Evolutionary conservation across 2,113 vertebrate genomes (phyloP).

Genomic region (Campylorhamphus procurvoides): DNA sequence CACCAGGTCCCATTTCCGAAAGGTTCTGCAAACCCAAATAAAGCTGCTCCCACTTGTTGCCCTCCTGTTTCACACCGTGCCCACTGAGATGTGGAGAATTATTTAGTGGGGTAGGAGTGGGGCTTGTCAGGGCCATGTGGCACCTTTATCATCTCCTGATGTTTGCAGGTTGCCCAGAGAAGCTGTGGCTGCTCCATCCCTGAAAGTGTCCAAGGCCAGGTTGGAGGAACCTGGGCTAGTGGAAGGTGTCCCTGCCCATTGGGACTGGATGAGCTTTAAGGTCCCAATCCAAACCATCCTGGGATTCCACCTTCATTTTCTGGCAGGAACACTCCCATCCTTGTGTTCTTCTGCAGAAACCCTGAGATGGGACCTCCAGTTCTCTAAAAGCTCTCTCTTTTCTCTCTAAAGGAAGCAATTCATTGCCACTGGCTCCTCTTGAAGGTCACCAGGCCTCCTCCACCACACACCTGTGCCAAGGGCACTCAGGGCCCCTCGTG

Average conservation of each 20-base stretch:
- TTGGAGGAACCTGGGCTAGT: rapidly evolving
- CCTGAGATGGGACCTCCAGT: not conserved
- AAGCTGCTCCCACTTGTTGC: not conserved
- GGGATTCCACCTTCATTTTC: not conserved
- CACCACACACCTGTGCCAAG: rapidly evolving
- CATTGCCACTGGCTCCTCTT: rapidly evolving
- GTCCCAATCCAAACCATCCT: not conserved
- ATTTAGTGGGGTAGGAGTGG: not conserved
- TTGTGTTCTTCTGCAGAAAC: not conserved
- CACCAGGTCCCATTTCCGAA: not conserved
- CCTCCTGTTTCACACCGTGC: not conserved
- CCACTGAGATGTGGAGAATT: not conserved
- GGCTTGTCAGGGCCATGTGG: not conserved
- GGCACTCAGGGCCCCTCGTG: not conserved
- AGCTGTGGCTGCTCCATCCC: not conserved
- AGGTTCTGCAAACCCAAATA: not conserved
- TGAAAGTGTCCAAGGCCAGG: not conserved
- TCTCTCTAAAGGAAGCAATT: not conserved
- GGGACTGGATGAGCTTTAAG: rapidly evolving
- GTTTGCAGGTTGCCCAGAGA: not conserved
- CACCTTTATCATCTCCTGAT: not conserved
- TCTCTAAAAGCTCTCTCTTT: not conserved
- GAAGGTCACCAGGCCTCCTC: not conserved
- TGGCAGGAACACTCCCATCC: not conserved
- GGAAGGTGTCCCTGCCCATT: not conserved